Evolutionary conservation across 2,888 invertebrate genomes (phyloP).

Genomic region (Achlya flavicornis): DNA sequence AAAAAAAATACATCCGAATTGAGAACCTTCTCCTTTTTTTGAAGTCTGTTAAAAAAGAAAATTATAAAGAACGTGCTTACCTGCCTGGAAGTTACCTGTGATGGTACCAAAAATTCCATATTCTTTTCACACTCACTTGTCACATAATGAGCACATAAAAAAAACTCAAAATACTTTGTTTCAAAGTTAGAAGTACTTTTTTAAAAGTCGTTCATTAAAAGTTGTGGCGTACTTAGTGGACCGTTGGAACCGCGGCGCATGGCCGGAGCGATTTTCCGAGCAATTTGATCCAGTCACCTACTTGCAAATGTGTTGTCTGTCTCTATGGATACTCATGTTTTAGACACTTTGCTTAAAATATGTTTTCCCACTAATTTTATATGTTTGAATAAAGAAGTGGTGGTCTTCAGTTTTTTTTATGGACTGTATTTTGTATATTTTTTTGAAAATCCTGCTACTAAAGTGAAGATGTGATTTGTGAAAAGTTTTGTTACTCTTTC

Average conservation of each 20-base stretch:
- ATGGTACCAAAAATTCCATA: too few species aligned
- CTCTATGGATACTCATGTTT: neutral
- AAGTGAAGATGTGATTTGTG: too few species aligned
- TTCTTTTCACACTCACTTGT: neutral
- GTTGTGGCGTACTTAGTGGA: neutral
- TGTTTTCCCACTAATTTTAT: too few species aligned
- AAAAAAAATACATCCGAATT: too few species aligned
- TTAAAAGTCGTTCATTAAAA: slow-evolving; percentile 4
- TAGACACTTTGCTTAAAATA: neutral
- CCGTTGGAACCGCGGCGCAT: neutral
- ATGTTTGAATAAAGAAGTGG: too few species aligned
- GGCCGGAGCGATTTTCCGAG: neutral
- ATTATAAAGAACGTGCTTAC: too few species aligned
- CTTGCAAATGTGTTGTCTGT: neutral
- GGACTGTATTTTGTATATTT: too few species aligned
- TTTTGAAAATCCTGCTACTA: too few species aligned
- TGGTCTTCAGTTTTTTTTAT: too few species aligned
- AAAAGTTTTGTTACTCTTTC: too few species aligned
- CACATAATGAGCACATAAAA: neutral
- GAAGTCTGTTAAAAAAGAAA: too few species aligned
- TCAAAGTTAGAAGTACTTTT: neutral
- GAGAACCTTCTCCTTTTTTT: too few species aligned
- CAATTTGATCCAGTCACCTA: slow-evolving; percentile 1
- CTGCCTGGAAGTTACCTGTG: neutral
- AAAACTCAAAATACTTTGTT: neutral